These are phyloP conservation scores for Bufo bufo DNA, from an alignment of 2,113 vertebrate species.

Conservation along the genomic window DNA sequence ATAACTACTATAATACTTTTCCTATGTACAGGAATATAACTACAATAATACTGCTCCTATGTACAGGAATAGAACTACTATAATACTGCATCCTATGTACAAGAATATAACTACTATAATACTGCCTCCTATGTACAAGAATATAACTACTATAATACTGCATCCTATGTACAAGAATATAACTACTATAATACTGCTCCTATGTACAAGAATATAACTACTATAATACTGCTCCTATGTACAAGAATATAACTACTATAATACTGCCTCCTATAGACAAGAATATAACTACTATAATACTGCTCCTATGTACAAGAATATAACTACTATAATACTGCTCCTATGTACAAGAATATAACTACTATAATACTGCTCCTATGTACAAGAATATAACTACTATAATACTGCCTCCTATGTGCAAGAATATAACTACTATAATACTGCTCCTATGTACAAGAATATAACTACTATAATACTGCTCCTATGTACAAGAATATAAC, in stretches of 20 bases:
- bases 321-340: not conserved
- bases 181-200: no score
- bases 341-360: not conserved
- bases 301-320: not conserved
- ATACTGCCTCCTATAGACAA: not conserved
- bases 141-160: no score
- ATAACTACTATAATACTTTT: not conserved
- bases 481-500: no score
- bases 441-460: not conserved
- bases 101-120: not conserved
- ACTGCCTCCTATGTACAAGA: no score
- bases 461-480: no score
- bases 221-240: no score
- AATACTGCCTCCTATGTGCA: no score
- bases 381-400: not conserved
- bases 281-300: not conserved
- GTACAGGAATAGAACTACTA: not conserved
- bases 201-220: no score
- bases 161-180: no score
- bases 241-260: not conserved
- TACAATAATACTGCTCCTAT: slow-evolving; percentile 1
- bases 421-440: not conserved
- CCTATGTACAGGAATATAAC: not conserved
- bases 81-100: not conserved
- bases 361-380: not conserved